These are phyloP conservation scores for Panurus biarmicus DNA, from an alignment of 2,113 vertebrate genomes.

Conservation along the genomic window DNA sequence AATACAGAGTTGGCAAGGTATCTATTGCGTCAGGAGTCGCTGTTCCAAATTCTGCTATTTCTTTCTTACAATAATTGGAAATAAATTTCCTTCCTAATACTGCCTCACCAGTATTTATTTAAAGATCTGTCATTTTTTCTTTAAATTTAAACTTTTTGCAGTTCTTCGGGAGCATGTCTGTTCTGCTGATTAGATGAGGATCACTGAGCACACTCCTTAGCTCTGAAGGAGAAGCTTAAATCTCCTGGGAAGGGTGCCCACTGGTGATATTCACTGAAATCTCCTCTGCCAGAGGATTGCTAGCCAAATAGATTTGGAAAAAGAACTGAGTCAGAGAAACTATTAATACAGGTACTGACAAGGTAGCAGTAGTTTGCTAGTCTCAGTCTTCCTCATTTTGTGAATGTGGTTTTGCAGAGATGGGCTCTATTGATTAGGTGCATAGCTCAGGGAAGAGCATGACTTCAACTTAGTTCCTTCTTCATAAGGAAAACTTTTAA, in stretches of 20 bases:
- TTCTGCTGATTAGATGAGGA: background rate
- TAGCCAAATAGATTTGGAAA: background rate
- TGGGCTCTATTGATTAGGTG: background rate
- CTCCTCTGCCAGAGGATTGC: background rate
- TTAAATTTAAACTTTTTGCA: background rate
- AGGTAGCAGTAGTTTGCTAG: background rate
- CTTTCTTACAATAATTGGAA: background rate
- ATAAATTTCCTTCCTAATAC: background rate
- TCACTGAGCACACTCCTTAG: background rate
- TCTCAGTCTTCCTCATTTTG: background rate
- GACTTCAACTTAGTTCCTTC: background rate
- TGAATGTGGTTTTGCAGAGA: background rate
- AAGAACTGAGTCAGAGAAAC: background rate
- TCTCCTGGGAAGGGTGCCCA: background rate
- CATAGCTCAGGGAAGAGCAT: background rate
- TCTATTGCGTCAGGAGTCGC: background rate
- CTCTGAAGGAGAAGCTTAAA: background rate
- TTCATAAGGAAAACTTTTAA: background rate
- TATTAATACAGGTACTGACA: background rate
- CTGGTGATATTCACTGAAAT: background rate
- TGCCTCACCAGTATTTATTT: background rate
- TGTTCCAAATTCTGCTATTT: background rate
- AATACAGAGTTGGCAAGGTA: background rate
- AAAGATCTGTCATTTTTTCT: background rate
- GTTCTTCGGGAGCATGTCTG: background rate